A percentile compares a stretch with the other conserved stretches of the same genome.
phyloP scores from a whole-genome alignment of 2,113 vertebrate species.

The Brevimyrus niger region DNA sequence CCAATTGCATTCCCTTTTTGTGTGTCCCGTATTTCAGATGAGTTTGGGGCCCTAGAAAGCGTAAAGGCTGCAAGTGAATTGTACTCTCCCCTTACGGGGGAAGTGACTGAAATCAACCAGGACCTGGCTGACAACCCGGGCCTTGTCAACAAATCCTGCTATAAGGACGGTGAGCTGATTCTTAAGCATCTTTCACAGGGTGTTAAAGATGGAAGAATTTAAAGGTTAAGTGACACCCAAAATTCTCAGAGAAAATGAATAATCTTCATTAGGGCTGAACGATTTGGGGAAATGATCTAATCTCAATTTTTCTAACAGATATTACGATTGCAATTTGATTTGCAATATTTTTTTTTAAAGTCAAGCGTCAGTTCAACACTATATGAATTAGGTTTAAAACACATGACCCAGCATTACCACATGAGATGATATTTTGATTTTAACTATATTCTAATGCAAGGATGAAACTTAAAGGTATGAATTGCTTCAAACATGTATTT shows the following conservation, averaged over 20 bases:
- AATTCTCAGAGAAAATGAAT: neutral
- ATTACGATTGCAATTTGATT: neutral
- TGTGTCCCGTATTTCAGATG: conserved; percentile 63
- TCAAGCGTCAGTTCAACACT: neutral
- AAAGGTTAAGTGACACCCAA: neutral
- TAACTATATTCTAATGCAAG: neutral
- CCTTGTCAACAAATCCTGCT: conserved; percentile 95
- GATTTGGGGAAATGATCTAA: neutral
- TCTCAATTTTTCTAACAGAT: neutral
- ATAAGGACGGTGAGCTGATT: conserved; percentile 78
- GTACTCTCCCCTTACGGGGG: conserved; percentile 87
- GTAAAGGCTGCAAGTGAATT: conserved; percentile 98
- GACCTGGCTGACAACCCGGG: conserved; percentile 86
- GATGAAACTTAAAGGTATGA: neutral
- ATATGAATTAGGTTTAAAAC: neutral
- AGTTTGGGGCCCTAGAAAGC: conserved; percentile 95
- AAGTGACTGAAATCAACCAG: conserved; percentile 83
- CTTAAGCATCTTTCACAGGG: neutral
- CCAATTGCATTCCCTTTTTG: neutral
- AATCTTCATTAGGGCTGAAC: neutral
- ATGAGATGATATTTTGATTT: neutral
- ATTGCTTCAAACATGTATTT: too few relatives aligned
- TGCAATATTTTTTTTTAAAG: neutral
- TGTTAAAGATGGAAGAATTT: neutral
- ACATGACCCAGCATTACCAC: neutral